Evolutionary conservation across 2,797 vertebrate species (phyloP), one percentile per base, ranked within the genome.

Genomic region (Channallabes apus): DNA sequence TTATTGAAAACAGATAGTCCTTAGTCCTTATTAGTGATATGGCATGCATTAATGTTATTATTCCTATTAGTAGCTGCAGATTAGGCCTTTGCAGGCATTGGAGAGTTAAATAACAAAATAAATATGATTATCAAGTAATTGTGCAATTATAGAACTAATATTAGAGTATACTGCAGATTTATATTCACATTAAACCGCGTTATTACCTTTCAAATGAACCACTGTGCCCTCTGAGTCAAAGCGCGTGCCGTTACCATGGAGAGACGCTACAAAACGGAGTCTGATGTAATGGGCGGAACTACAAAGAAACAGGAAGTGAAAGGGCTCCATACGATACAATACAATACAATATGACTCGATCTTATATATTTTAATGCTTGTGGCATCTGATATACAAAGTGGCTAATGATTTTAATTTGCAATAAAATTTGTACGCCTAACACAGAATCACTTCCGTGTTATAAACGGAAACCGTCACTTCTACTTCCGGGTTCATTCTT

Each of bases 231-330:
- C 14, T 51, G 87, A 69, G 88, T 82, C 82, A 75, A 32, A 71
- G 85, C 90, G 85, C 84, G 24, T 87, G 84, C n/a, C 46, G 95
- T 96, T 96, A 91, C 95, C 94, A 96, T 96, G 94, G 95, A 93
- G 65, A 91, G 93, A 95, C 94, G 94, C 94, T 81, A 92, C 90
- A 92, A 90, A 79, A 90, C 90, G 83, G 73, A 67, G 0, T 77
- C 54, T 24, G 24, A 32, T 35, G 8, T 56, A 68, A 72, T 71
- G 32, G 86, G 83, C 41, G 80, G 56, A 20, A 73, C 22, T 69
- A 62, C 29, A 3, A 22, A 46, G 9, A 68, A 82, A 61, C 51
- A 15, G 77, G 84, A 67, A 68, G 32, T 78, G 76, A 62, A 32
- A 22, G 6, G 8, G 8, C 41, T 46, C 9, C 41, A 4, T 35